Base-by-base conservation (phyloP, 2,113 vertebrate genomes). In the Trematomus loennbergii region DNA sequence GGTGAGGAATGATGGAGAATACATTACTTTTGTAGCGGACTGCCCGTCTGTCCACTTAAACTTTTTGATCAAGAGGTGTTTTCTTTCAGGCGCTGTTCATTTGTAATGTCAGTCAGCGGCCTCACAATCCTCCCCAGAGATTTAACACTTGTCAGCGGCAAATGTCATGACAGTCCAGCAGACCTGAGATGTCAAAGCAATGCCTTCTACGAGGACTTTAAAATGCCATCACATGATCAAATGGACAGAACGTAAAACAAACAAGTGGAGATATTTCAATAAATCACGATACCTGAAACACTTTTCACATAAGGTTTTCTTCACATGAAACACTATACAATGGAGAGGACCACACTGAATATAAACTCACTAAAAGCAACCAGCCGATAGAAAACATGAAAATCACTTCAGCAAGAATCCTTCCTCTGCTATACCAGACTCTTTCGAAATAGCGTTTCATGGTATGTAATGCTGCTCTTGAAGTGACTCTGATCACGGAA, bases 91-190 rank as follows among this genome's bases (percentile, higher is more conserved):
- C 50, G 17, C 70, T 72, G 78, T 92, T 93, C 84, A 90, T 90
- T 88, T 87, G 61, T 84, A 79, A 87, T 82, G 87, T 74, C 82
- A 92, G 65, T 88, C 89, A 84, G 87, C 17, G 49, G 86, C 80
- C 59, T 73, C 67, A 62, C 80, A 87, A 71, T 78, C 53, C 81
- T 75, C 77, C 72, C 78, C 78, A 49, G 75, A 89, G 55, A 87
- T 85, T 87, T 72, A 50, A 72, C 79, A 75, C 82, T 80, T 84
- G 78, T 90, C 90, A 68, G 61, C 59, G 7, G 82, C 81, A 88
- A 92, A 92, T 93, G 90, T 92, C 90, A 92, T 18, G 43, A 77
- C 77, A 80, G 82, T 73, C 58, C 18, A 11, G 52, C 73, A 87
- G 60, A 72, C 79, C 88, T 48, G 65, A 60, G 53, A 72, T 77